Conservation (phyloP, 2,888 invertebrate genomes). For the Eueremaeus valkanovi region DNA sequence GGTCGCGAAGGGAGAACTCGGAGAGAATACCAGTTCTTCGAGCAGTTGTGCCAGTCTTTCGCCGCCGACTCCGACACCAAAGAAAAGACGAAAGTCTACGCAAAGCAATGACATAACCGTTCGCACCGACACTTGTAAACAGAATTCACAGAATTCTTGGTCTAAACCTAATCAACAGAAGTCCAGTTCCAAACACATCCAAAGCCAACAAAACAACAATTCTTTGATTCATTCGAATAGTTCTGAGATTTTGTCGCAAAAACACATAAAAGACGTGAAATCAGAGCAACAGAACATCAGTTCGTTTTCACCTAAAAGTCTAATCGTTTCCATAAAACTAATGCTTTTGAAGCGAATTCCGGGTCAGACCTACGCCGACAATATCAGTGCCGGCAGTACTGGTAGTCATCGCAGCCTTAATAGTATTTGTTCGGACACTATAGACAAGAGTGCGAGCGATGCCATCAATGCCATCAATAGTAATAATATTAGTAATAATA, state of each 20-base stretch:
- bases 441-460: background rate
- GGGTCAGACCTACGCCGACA: constrained; percentile 5
- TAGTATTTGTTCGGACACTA: constrained; percentile 8
- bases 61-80: constrained; percentile 30
- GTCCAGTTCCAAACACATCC: background rate
- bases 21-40: constrained; percentile 24
- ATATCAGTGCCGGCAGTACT: constrained; percentile 31
- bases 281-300: background rate
- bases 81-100: constrained; percentile 32
- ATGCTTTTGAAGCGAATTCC: constrained; percentile 38
- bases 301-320: constrained; percentile 32
- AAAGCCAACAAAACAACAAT: background rate
- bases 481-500: background rate
- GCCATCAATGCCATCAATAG: background rate
- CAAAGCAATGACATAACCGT: constrained; percentile 24
- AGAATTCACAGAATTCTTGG: constrained; percentile 5
- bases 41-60: constrained; percentile 5
- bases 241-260: background rate
- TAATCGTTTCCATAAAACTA: constrained; percentile 39
- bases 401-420: constrained; percentile 18
- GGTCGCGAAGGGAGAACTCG: constrained; percentile 38
- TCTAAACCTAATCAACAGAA: background rate
- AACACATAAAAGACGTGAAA: constrained; percentile 22
- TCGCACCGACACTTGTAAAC: background rate
- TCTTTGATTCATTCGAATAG: background rate